Conservation (phyloP, 2,797 vertebrate species). For the Lindbergichthys nudifrons region DNA sequence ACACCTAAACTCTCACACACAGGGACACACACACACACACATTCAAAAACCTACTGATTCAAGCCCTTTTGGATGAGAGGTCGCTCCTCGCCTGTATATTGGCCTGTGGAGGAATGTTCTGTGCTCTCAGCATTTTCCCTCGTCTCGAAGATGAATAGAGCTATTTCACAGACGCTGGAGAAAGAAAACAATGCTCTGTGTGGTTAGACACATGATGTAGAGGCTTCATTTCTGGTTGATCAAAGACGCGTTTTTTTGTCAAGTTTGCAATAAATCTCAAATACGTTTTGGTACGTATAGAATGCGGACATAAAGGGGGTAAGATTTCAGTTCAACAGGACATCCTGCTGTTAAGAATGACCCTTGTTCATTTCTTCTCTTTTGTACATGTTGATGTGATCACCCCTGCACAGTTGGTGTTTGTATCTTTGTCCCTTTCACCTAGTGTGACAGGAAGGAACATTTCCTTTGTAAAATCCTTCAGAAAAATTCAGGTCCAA, state of each 20-base stretch:
- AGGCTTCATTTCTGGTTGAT: conserved; percentile 65
- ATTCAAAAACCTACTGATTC: conserved; percentile 48
- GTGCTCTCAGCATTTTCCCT: conserved; percentile 82
- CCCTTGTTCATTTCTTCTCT: conserved; percentile 43
- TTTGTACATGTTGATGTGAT: conserved; percentile 43
- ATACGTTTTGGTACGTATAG: conserved; percentile 19
- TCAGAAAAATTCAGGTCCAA: conserved; percentile 6
- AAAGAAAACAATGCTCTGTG: conserved; percentile 72
- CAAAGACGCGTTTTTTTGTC: conserved; percentile 67
- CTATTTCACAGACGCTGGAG: conserved; percentile 74
- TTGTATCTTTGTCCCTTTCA: conserved; percentile 48
- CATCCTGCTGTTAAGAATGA: conserved; percentile 58
- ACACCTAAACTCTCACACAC: conserved; percentile 54
- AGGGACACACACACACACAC: not conserved
- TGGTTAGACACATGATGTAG: conserved; percentile 66
- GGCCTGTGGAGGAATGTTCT: conserved; percentile 79
- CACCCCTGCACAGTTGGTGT: conserved; percentile 26
- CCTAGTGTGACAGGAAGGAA: conserved; percentile 57
- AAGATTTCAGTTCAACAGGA: conserved; percentile 51
- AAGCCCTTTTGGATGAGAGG: conserved; percentile 58
- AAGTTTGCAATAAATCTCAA: conserved; percentile 61
- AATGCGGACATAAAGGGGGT: conserved; percentile 15
- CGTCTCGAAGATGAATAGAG: conserved; percentile 79
- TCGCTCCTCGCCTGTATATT: conserved; percentile 60
- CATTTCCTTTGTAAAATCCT: conserved; percentile 49